Evolutionary conservation across 2,113 vertebrate genomes (phyloP).

Genomic region (Pseudorectes ferrugineus): DNA sequence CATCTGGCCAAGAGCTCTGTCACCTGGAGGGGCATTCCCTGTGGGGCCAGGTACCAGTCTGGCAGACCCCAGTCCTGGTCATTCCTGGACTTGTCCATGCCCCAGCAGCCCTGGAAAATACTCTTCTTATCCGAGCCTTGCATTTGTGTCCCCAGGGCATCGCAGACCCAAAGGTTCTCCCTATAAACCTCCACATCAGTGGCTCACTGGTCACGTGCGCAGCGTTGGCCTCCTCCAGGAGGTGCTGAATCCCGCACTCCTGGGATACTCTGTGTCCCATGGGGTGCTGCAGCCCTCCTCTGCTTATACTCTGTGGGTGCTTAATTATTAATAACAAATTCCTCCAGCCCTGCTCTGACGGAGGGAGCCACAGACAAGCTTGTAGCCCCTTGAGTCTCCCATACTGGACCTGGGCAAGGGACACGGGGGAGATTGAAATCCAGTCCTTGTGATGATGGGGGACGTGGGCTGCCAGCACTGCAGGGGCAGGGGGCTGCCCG

Average conservation of each 20-base stretch:
- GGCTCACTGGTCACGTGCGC: background rate
- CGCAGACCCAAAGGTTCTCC: background rate
- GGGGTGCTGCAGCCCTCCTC: background rate
- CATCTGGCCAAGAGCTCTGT: background rate
- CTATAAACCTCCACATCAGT: fast-evolving
- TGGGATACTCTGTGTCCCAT: background rate
- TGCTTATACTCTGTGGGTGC: background rate
- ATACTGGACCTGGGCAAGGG: background rate
- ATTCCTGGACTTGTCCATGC: background rate
- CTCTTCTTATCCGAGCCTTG: background rate
- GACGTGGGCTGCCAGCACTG: background rate
- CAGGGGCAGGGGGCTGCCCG: background rate
- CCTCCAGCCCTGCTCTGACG: background rate
- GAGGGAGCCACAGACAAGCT: background rate
- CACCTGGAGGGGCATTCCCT: background rate
- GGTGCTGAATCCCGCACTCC: fast-evolving
- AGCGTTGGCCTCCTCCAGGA: background rate
- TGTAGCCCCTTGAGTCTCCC: background rate
- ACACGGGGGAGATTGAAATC: background rate
- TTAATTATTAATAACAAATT: background rate
- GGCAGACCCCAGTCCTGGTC: background rate
- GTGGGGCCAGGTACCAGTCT: background rate
- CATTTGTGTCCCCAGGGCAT: background rate
- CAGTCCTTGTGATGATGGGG: background rate
- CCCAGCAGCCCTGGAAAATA: background rate